Conservation (phyloP, 2,113 vertebrate genomes). For the Oreochromis aureus region DNA sequence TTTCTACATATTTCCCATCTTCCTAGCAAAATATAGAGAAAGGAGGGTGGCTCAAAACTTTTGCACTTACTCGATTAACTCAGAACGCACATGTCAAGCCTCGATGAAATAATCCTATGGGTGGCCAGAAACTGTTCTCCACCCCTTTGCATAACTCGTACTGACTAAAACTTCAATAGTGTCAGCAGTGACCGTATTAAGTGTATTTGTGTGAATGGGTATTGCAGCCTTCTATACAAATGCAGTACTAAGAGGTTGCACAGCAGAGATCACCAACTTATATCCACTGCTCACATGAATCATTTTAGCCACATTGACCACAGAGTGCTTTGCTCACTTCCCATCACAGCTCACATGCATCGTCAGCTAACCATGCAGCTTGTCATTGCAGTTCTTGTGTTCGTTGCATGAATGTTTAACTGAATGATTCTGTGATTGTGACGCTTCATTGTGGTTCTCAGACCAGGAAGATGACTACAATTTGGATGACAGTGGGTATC, state of each 20-base stretch:
- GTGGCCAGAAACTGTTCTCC: neutral
- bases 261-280: neutral
- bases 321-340: neutral
- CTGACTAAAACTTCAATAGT: neutral
- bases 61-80: neutral
- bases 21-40: neutral
- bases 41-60: neutral
- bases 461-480: constrained; percentile 5
- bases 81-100: neutral
- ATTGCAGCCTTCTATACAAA: neutral
- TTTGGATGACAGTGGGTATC: constrained; percentile 28
- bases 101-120: neutral
- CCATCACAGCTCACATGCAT: neutral
- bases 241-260: neutral
- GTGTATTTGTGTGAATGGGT: neutral
- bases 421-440: neutral
- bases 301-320: neutral
- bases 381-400: neutral
- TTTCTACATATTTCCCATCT: neutral
- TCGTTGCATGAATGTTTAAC: neutral
- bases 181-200: neutral
- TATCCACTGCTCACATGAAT: neutral
- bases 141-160: neutral
- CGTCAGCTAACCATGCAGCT: neutral
- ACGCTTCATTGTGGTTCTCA: neutral